Conservation (phyloP, 2,888 invertebrate species). For the Drosophila meridiana region DNA sequence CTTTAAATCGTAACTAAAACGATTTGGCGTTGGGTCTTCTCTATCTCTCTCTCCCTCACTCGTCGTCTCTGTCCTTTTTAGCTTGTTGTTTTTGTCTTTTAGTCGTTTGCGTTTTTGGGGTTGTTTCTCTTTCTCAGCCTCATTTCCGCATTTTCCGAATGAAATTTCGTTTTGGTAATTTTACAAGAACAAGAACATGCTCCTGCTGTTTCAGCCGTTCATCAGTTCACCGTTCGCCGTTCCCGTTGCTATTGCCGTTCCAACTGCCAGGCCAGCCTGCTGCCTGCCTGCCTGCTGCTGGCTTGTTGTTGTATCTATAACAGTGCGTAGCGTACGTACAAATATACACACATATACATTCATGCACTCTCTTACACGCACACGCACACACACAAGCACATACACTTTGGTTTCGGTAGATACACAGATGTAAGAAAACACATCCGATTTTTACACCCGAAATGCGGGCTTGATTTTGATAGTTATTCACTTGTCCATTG, state of each 20-base stretch:
- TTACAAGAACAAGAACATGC: constrained; percentile 78
- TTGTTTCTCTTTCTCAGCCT: constrained; percentile 74
- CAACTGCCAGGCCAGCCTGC: constrained; percentile 26
- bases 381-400: constrained; percentile 26
- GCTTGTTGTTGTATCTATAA: constrained; percentile 78
- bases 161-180: constrained; percentile 79
- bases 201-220: constrained; percentile 40
- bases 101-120: constrained; percentile 67
- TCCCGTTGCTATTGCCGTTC: constrained; percentile 27
- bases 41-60: neutral
- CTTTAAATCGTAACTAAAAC: constrained; percentile 28
- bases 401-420: constrained; percentile 45
- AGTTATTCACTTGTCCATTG: constrained; percentile 41
- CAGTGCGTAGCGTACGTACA: constrained; percentile 68
- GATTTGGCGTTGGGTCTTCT: constrained; percentile 27
- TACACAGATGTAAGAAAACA: constrained; percentile 59
- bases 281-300: constrained; percentile 36
- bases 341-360: constrained; percentile 37
- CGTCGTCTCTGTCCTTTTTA: constrained; percentile 14
- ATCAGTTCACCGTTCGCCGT: constrained; percentile 34
- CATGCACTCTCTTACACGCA: constrained; percentile 41
- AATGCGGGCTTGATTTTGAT: constrained; percentile 40
- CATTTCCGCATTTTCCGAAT: constrained; percentile 79
- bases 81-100: constrained; percentile 45
- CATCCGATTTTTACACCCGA: constrained; percentile 53